These are phyloP conservation scores for Leucoma salicis DNA, from an alignment of 2,888 invertebrate species.

Conservation along the genomic window DNA sequence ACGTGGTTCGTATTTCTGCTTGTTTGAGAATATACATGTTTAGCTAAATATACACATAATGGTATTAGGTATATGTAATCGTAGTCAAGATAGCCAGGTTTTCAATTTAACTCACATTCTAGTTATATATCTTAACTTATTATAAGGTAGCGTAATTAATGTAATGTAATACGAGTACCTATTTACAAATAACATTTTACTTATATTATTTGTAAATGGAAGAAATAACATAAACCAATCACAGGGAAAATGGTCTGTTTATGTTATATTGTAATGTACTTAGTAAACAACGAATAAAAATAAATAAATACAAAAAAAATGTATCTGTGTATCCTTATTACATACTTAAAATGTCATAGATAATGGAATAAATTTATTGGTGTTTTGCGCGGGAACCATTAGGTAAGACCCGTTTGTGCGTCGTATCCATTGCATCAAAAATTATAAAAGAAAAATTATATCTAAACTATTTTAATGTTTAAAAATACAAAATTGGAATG, in stretches of 20 bases:
- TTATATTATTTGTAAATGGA: slow-evolving; percentile 53
- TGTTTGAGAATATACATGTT: slow-evolving; percentile 56
- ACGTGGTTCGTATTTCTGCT: slow-evolving; percentile 56
- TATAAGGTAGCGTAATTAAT: slow-evolving; percentile 75
- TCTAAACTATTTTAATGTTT: slow-evolving; percentile 3
- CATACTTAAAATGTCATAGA: slow-evolving; percentile 71
- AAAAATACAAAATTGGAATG: neutral
- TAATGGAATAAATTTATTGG: slow-evolving; percentile 60
- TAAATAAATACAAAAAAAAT: slow-evolving; percentile 72
- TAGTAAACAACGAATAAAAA: slow-evolving; percentile 77
- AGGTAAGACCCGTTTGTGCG: slow-evolving; percentile 40
- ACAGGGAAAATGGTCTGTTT: slow-evolving; percentile 42
- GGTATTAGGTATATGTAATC: slow-evolving; percentile 58
- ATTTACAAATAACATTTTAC: slow-evolving; percentile 33
- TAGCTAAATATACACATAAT: slow-evolving; percentile 77
- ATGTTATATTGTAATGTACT: slow-evolving; percentile 59
- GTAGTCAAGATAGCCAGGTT: slow-evolving; percentile 82
- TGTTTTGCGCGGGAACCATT: slow-evolving; percentile 52
- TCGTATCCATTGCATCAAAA: slow-evolving; percentile 65
- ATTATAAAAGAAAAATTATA: slow-evolving; percentile 10
- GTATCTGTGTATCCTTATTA: slow-evolving; percentile 60
- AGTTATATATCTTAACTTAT: slow-evolving; percentile 60
- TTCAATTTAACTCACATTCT: slow-evolving; percentile 76
- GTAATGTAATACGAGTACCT: slow-evolving; percentile 69
- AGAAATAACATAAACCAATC: slow-evolving; percentile 47